phyloP scores from a whole-genome alignment of 2,113 vertebrate species.

The Pardalotus punctatus region DNA sequence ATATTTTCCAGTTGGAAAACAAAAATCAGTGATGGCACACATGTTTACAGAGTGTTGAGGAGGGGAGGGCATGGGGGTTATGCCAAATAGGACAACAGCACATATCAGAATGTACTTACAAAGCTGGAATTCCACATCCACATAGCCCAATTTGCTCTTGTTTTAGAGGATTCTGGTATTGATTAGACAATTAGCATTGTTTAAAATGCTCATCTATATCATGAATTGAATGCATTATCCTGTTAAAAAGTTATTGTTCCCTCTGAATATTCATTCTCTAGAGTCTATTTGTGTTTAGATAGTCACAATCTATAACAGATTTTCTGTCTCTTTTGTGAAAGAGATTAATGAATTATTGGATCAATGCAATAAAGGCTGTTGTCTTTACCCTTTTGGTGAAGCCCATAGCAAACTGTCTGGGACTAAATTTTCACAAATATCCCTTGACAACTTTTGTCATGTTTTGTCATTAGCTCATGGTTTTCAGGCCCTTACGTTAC shows the following conservation, averaged over 20 bases:
- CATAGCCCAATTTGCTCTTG: not conserved
- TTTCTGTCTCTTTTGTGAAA: not conserved
- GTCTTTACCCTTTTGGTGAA: not conserved
- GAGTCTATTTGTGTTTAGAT: not conserved
- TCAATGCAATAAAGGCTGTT: not conserved
- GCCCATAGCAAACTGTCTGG: not conserved
- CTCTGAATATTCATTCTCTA: not conserved
- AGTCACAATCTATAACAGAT: not conserved
- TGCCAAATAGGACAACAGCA: not conserved
- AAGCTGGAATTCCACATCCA: not conserved
- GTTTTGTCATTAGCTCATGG: not conserved
- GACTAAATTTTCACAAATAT: not conserved
- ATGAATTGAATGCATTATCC: not conserved
- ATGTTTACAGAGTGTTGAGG: not conserved
- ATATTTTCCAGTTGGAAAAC: not conserved
- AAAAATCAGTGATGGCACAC: not conserved
- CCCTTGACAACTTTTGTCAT: not conserved
- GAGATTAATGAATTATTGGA: not conserved
- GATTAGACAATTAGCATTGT: not conserved
- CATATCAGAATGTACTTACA: not conserved
- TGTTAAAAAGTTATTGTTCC: not conserved
- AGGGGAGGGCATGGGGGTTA: fast-evolving
- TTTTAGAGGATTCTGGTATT: not conserved
- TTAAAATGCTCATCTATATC: not conserved
- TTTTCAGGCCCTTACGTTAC: not conserved